phyloP scores from a whole-genome alignment of 2,888 invertebrate genomes.

The Autographa gamma region DNA sequence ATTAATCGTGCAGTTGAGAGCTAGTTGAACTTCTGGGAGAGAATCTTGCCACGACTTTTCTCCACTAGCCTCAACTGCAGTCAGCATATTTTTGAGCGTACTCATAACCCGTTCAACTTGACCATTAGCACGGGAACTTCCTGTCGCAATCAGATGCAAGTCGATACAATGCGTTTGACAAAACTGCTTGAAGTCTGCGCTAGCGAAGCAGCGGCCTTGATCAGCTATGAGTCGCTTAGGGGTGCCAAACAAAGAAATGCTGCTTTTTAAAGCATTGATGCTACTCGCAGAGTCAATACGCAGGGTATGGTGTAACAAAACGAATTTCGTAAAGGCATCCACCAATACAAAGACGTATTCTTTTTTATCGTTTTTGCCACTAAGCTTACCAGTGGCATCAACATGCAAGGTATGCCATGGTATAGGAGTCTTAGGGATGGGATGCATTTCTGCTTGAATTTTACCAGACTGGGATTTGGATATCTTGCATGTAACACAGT shows the following conservation, averaged over 20 bases:
- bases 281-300: not conserved
- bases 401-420: slow-evolving; percentile 22
- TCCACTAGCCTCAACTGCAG: slow-evolving; percentile 2
- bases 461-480: slow-evolving; percentile 49
- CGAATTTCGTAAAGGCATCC: slow-evolving; percentile 15
- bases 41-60: slow-evolving; percentile 17
- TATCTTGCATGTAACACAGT: slow-evolving; percentile 46
- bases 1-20: slow-evolving; percentile 16
- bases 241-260: slow-evolving; percentile 11
- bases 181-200: slow-evolving; percentile 38
- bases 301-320: not conserved
- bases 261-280: not conserved
- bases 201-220: slow-evolving; percentile 7
- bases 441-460: slow-evolving; percentile 46
- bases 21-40: slow-evolving; percentile 13
- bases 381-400: not conserved
- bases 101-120: slow-evolving; percentile 54
- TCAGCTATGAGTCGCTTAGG: slow-evolving; percentile 6
- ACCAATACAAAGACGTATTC: slow-evolving; percentile 9
- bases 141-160: slow-evolving; percentile 53
- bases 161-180: slow-evolving; percentile 35
- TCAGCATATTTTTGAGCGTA: slow-evolving; percentile 20
- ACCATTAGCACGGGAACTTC: slow-evolving; percentile 49
- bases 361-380: not conserved
- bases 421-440: slow-evolving; percentile 33